Conservation (phyloP, 2,888 invertebrate species). For the Meta bourneti region DNA sequence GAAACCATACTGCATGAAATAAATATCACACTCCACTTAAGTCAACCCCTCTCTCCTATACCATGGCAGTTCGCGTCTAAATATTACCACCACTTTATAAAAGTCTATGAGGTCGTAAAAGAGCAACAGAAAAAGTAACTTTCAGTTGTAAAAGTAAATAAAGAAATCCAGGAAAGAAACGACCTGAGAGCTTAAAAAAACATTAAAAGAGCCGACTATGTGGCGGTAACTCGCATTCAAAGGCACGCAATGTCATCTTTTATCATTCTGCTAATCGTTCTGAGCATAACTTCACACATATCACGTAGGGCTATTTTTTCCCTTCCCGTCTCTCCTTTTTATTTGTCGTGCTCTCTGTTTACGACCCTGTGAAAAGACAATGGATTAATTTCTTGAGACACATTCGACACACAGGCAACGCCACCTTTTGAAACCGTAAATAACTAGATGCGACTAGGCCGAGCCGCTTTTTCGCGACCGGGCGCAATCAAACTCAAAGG, state of each 20-base stretch:
- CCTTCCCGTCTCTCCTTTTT: not conserved
- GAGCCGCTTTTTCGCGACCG: not conserved
- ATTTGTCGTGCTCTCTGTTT: constrained; percentile 6
- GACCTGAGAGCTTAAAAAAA: constrained; percentile 63
- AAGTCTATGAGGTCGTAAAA: constrained; percentile 6
- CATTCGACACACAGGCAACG: constrained; percentile 63
- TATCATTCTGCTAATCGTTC: constrained; percentile 76
- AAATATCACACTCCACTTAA: not conserved
- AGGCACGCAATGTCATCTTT: constrained; percentile 72
- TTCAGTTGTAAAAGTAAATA: constrained; percentile 44
- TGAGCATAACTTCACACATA: constrained; percentile 74
- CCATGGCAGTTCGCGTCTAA: not conserved
- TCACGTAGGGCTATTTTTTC: constrained; percentile 52
- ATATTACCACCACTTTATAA: constrained; percentile 13
- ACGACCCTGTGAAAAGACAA: constrained; percentile 55
- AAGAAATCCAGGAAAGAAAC: constrained; percentile 43
- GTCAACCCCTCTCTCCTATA: not conserved
- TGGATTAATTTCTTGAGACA: constrained; percentile 73
- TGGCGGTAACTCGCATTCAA: constrained; percentile 69
- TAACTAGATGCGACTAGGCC: constrained; percentile 61
- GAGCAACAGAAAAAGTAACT: constrained; percentile 23
- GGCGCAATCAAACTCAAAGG: not conserved
- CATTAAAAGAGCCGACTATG: constrained; percentile 71
- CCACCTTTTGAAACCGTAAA: constrained; percentile 60
- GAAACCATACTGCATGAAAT: too few relatives aligned